These are phyloP conservation scores for Neoascia interrupta DNA, from an alignment of 2,888 invertebrate genomes.

Conservation along the genomic window DNA sequence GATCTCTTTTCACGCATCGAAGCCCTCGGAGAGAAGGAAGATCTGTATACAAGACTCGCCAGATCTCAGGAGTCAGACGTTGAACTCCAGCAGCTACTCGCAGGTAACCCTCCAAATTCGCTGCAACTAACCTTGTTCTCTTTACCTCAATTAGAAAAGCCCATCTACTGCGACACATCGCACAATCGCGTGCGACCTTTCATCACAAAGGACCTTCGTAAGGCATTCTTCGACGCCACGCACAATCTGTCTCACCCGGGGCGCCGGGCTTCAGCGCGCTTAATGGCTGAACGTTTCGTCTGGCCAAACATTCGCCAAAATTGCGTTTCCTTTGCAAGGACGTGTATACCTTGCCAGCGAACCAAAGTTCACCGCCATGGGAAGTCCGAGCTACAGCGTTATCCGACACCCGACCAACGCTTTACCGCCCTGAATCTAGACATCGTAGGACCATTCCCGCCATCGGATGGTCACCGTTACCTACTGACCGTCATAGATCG, in stretches of 20 bases:
- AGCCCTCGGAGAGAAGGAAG: not conserved
- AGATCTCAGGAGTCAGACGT: too few relatives aligned
- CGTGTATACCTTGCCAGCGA: constrained; percentile 11
- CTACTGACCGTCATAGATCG: constrained; percentile 12
- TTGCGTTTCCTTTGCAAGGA: not conserved
- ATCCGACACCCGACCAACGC: not conserved
- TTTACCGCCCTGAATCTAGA: constrained; percentile 11
- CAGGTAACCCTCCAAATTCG: not conserved
- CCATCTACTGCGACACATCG: too few relatives aligned
- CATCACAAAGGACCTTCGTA: too few relatives aligned
- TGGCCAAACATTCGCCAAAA: constrained; percentile 4
- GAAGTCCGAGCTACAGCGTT: not conserved
- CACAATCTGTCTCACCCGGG: not conserved
- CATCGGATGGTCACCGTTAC: constrained; percentile 8
- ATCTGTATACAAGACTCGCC: not conserved
- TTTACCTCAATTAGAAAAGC: not conserved
- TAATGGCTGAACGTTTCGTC: not conserved
- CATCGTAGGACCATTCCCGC: constrained; percentile 20
- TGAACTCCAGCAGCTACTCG: constrained; percentile 1
- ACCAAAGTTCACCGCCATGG: constrained; percentile 17
- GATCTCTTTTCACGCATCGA: not conserved
- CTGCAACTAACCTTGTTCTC: not conserved
- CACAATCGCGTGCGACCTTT: too few relatives aligned
- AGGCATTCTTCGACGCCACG: not conserved
- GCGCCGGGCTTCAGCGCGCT: too few relatives aligned